phyloP scores from a whole-genome alignment of 2,113 vertebrate species.

The Astur gentilis region DNA sequence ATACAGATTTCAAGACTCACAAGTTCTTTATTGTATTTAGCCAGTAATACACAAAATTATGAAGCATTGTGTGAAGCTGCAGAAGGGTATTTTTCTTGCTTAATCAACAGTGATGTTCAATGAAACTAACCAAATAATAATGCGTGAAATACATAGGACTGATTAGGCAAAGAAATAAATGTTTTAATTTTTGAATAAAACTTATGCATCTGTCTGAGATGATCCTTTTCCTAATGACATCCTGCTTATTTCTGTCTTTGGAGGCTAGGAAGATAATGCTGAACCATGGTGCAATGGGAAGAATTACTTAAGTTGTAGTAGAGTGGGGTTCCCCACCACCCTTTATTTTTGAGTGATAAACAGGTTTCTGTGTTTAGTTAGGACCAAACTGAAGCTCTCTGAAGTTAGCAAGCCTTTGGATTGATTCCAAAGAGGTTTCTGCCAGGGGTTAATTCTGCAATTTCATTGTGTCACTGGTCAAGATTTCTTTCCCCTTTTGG shows the following conservation, averaged over 20 bases:
- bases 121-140: neutral
- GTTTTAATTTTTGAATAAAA: neutral
- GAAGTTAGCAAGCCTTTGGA: neutral
- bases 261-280: neutral
- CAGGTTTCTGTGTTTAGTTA: neutral
- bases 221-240: neutral
- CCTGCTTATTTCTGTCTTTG: neutral
- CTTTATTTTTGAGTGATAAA: rapidly evolving
- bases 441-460: neutral
- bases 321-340: rapidly evolving
- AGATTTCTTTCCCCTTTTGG: neutral
- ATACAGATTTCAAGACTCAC: neutral
- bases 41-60: neutral
- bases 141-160: neutral
- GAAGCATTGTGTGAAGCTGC: neutral
- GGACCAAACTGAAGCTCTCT: neutral
- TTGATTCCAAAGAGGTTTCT: neutral
- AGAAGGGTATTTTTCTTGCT: neutral
- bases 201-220: rapidly evolving
- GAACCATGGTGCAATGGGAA: neutral
- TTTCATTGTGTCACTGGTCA: neutral
- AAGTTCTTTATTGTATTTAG: neutral
- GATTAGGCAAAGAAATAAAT: neutral
- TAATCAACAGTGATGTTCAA: neutral
- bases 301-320: neutral